phyloP scores from a whole-genome alignment of 2,888 invertebrate genomes.

The Dione juno region DNA sequence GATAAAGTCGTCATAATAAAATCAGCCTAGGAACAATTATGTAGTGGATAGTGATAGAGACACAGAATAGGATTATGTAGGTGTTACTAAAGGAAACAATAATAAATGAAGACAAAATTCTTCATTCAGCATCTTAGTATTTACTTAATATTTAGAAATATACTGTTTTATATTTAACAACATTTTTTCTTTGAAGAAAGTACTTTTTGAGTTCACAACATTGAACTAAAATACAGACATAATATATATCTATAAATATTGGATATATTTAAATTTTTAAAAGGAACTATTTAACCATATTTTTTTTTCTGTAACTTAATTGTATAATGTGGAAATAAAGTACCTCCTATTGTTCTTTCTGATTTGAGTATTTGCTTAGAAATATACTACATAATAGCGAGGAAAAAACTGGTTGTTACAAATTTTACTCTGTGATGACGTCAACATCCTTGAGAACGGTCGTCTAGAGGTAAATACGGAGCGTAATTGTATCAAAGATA shows the following conservation, averaged over 20 bases:
- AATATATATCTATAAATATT: too few species aligned
- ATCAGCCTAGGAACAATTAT: background rate
- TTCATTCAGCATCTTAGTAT: too few species aligned
- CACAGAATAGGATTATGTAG: background rate
- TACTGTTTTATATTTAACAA: too few species aligned
- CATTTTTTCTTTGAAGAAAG: too few species aligned
- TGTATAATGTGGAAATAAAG: background rate
- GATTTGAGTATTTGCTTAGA: background rate
- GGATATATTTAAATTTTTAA: too few species aligned
- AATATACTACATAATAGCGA: constrained; percentile 22
- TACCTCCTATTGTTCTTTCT: background rate
- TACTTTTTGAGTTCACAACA: too few species aligned
- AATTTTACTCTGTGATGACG: constrained; percentile 51
- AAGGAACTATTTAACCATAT: too few species aligned
- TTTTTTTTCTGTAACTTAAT: too few species aligned
- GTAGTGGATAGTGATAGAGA: background rate
- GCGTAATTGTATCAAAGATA: constrained; percentile 48
- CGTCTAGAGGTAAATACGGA: constrained; percentile 51
- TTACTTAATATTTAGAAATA: too few species aligned
- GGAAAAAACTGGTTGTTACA: constrained; percentile 56
- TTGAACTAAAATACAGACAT: too few species aligned
- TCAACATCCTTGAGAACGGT: constrained; percentile 64
- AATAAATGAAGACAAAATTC: background rate
- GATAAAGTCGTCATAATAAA: background rate
- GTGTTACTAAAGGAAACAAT: background rate